Conservation (phyloP, 2,888 invertebrate species). For the Cryptocheilus praepositus region DNA sequence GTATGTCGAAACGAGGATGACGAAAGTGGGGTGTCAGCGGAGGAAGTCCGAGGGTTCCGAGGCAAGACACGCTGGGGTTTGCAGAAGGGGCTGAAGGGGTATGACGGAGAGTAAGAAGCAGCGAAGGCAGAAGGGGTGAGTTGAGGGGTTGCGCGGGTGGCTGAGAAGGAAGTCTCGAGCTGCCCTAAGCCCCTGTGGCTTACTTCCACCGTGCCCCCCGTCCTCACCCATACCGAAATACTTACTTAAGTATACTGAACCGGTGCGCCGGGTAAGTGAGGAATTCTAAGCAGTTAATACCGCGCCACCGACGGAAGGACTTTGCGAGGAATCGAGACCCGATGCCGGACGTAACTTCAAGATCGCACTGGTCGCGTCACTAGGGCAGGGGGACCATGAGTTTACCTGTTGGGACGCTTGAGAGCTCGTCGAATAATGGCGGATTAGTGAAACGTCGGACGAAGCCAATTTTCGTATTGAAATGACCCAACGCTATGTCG, state of each 20-base stretch:
- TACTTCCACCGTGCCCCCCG: slow-evolving; percentile 27
- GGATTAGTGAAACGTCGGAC: too few relatives aligned
- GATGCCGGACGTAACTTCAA: slow-evolving; percentile 3
- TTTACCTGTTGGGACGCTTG: too few relatives aligned
- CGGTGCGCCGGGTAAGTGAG: slow-evolving; percentile 25
- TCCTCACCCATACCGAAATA: slow-evolving; percentile 32
- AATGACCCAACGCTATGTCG: too few relatives aligned
- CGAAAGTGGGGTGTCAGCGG: too few relatives aligned
- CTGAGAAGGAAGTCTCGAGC: slow-evolving; percentile 28
- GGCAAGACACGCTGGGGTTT: too few relatives aligned
- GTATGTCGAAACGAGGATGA: neutral
- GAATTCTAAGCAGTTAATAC: slow-evolving; percentile 48
- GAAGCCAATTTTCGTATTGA: too few relatives aligned
- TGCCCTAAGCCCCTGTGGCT: slow-evolving; percentile 39
- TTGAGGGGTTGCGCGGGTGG: slow-evolving; percentile 1
- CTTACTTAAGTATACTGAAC: slow-evolving; percentile 42
- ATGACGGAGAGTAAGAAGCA: too few relatives aligned
- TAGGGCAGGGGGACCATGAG: too few relatives aligned
- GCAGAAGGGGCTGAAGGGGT: too few relatives aligned
- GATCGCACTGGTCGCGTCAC: too few relatives aligned
- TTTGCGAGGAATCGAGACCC: neutral
- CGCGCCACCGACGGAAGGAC: slow-evolving; percentile 10
- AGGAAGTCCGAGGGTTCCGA: too few relatives aligned
- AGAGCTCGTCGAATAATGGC: too few relatives aligned
- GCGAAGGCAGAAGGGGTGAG: neutral